These are phyloP conservation scores for Eunapius fragilis DNA, from an alignment of 37 sponge, comb jelly and placozoan genomes.

Conservation along the genomic window DNA sequence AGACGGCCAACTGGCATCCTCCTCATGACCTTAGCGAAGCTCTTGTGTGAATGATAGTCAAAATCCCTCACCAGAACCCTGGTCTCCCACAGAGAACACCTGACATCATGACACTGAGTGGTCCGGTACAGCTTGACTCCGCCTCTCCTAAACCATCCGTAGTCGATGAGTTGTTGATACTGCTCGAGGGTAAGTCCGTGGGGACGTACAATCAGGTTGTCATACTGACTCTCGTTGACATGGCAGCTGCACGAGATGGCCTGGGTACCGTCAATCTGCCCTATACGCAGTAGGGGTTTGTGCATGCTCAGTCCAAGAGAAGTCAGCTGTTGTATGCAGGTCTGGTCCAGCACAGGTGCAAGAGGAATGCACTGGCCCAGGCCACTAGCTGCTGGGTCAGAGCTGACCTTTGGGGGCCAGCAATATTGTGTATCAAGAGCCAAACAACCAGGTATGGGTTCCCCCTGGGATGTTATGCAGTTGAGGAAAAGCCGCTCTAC, in stretches of 20 bases:
- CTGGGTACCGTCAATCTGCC: slow-evolving; percentile 66
- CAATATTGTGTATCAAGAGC: not conserved
- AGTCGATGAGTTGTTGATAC: slow-evolving; percentile 79
- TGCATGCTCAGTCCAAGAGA: slow-evolving; percentile 48
- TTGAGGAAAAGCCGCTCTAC: not conserved
- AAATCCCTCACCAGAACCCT: slow-evolving; percentile 73
- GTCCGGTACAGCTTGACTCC: slow-evolving; percentile 89
- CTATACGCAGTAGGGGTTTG: slow-evolving; percentile 57
- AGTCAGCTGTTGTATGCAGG: slow-evolving; percentile 19
- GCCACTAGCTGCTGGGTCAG: not conserved
- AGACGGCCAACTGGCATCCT: slow-evolving; percentile 70
- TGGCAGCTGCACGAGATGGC: slow-evolving; percentile 79
- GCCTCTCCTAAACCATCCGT: slow-evolving; percentile 93
- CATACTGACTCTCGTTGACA: slow-evolving; percentile 62
- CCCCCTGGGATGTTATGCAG: not conserved
- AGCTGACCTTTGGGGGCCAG: not conserved
- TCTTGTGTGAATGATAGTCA: slow-evolving; percentile 51
- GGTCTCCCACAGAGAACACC: slow-evolving; percentile 85
- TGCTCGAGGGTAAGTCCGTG: slow-evolving; percentile 69
- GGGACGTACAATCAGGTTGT: slow-evolving; percentile 72
- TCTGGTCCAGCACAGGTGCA: slow-evolving; percentile 30
- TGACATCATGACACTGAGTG: slow-evolving; percentile 56
- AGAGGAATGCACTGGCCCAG: slow-evolving; percentile 27
- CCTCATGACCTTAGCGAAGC: slow-evolving; percentile 67
- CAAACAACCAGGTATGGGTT: not conserved